Conservation (phyloP, 2,113 vertebrate genomes). For the Dasyprocta punctata region DNA sequence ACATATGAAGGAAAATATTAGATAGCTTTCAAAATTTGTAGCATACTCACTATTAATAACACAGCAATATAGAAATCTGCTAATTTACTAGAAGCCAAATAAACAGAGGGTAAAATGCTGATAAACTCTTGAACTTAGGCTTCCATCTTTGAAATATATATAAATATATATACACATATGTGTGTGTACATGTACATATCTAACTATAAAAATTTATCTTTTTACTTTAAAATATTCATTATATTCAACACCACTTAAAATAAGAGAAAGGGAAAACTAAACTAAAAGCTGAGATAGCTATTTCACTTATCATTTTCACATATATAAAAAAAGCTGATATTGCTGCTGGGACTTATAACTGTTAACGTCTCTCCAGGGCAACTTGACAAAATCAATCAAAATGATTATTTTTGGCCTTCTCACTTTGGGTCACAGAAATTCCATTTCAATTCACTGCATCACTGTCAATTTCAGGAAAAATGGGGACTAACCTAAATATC, state of each 20-base stretch:
- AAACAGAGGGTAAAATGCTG: background rate
- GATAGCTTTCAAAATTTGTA: constrained; percentile 72
- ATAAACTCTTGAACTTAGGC: rapidly evolving
- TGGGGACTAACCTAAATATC: background rate
- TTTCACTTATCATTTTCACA: background rate
- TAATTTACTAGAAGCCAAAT: constrained; percentile 58
- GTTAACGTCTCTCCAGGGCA: background rate
- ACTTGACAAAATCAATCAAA: constrained; percentile 30
- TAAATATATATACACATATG: rapidly evolving
- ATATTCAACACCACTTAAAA: constrained; percentile 47
- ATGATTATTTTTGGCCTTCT: background rate
- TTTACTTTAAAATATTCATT: constrained; percentile 75
- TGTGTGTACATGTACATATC: rapidly evolving
- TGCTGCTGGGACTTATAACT: background rate
- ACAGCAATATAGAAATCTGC: constrained; percentile 21
- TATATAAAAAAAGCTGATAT: background rate
- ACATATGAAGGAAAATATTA: constrained; percentile 32
- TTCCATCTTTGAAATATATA: constrained; percentile 50
- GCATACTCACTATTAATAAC: constrained; percentile 61
- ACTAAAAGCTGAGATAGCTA: background rate
- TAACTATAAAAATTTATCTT: constrained; percentile 68
- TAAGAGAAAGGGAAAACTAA: background rate
- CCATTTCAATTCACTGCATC: background rate
- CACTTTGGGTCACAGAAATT: background rate
- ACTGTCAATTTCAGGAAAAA: background rate